These are phyloP conservation scores for Mylabris phalerata DNA, from an alignment of 1,140 invertebrate species.

Conservation along the genomic window DNA sequence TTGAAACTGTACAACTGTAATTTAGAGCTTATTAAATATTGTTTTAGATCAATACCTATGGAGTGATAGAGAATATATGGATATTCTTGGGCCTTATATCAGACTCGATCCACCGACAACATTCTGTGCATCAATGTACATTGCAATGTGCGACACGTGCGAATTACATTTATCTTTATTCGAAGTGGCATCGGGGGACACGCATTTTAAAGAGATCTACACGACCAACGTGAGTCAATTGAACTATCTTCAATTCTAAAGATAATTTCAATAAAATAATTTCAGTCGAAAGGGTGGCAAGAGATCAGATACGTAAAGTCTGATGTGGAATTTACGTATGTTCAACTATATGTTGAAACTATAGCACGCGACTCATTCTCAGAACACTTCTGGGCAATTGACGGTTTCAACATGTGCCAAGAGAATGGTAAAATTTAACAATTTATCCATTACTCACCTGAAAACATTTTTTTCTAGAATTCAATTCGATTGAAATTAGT, in stretches of 20 bases:
- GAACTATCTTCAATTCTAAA: not conserved
- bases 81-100: not conserved
- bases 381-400: not conserved
- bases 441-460: not conserved
- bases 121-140: constrained; percentile 2
- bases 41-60: not conserved
- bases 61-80: not conserved
- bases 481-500: no score
- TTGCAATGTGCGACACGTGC: constrained; percentile 1
- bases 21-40: not conserved
- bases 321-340: not conserved
- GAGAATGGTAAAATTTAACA: not conserved
- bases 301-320: not conserved
- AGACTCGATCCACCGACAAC: not conserved
- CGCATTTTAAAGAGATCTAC: not conserved
- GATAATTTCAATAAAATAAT: no score
- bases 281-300: not conserved
- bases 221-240: not conserved
- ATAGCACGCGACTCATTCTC: not conserved
- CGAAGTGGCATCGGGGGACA: not conserved
- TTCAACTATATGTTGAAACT: not conserved
- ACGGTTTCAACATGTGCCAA: not conserved
- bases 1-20: constrained; percentile 1
- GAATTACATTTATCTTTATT: not conserved
- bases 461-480: no score